phyloP scores from a whole-genome alignment of 2,797 vertebrate species.

The Chelonia mydas region DNA sequence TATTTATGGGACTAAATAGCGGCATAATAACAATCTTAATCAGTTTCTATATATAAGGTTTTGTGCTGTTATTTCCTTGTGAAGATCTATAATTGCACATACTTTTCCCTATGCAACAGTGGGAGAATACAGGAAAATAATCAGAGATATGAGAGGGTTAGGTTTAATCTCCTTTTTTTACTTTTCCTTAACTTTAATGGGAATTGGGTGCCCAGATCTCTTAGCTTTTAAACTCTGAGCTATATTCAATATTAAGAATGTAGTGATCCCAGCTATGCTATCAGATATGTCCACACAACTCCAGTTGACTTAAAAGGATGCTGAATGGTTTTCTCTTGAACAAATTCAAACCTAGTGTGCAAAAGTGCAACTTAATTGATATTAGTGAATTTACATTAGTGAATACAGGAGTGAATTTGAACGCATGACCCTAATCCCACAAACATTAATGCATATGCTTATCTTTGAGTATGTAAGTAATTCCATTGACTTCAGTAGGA shows the following conservation, averaged over 20 bases:
- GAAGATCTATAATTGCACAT: neutral
- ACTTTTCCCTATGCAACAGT: neutral
- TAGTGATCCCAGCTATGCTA: neutral
- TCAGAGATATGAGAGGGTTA: neutral
- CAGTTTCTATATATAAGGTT: neutral
- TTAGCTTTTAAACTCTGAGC: neutral
- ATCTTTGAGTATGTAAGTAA: neutral
- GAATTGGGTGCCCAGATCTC: neutral
- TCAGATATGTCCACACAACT: constrained; percentile 3
- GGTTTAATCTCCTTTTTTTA: neutral
- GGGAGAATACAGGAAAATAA: constrained; percentile 21
- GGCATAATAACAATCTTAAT: neutral
- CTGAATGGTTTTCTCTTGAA: neutral
- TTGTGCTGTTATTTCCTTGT: neutral
- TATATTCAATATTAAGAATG: neutral
- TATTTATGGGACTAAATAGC: rapidly evolving
- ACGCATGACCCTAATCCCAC: constrained; percentile 23
- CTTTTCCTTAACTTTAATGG: neutral
- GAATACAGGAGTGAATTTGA: neutral
- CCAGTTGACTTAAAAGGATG: constrained; percentile 15
- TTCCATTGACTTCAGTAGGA: neutral
- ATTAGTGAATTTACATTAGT: neutral
- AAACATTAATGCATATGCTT: neutral
- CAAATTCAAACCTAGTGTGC: neutral
- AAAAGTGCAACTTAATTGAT: neutral